These are phyloP conservation scores for Reticulitermes speratus DNA, from an alignment of 1,140 invertebrate species.

Conservation along the genomic window DNA sequence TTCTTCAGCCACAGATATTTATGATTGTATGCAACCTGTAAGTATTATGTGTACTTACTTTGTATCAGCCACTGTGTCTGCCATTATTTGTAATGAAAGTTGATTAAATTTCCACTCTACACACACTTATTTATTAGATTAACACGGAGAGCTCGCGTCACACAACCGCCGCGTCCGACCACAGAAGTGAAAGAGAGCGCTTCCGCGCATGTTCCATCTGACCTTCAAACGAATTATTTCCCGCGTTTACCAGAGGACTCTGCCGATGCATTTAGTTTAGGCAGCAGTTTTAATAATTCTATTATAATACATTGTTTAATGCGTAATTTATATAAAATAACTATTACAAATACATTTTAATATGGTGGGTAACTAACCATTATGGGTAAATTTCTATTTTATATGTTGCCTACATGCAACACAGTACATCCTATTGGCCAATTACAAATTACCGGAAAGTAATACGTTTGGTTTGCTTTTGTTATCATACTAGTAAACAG, in stretches of 20 bases:
- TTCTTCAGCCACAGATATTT: slow-evolving; percentile 16
- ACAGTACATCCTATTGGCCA: too few species aligned
- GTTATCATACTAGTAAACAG: too few species aligned
- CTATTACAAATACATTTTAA: too few species aligned
- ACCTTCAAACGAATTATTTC: slow-evolving; percentile 32
- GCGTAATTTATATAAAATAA: background rate
- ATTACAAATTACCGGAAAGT: too few species aligned
- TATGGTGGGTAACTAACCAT: too few species aligned
- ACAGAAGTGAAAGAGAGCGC: slow-evolving; percentile 32
- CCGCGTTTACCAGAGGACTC: slow-evolving; percentile 28
- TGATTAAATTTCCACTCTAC: background rate
- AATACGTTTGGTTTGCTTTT: too few species aligned
- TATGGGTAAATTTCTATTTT: too few species aligned
- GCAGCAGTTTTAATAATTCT: background rate
- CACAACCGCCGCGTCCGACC: slow-evolving; percentile 28
- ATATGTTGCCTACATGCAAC: too few species aligned
- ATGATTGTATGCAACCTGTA: background rate
- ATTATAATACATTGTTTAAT: background rate
- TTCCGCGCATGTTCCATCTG: slow-evolving; percentile 31
- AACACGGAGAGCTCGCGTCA: slow-evolving; percentile 5
- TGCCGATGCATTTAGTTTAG: background rate
- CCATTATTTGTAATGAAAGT: slow-evolving; percentile 20
- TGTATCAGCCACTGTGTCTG: slow-evolving; percentile 32
- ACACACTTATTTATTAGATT: slow-evolving; percentile 11
- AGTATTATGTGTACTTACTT: slow-evolving; percentile 26